These are phyloP conservation scores for Alethe diademata DNA, from an alignment of 2,113 vertebrate genomes.

Conservation along the genomic window DNA sequence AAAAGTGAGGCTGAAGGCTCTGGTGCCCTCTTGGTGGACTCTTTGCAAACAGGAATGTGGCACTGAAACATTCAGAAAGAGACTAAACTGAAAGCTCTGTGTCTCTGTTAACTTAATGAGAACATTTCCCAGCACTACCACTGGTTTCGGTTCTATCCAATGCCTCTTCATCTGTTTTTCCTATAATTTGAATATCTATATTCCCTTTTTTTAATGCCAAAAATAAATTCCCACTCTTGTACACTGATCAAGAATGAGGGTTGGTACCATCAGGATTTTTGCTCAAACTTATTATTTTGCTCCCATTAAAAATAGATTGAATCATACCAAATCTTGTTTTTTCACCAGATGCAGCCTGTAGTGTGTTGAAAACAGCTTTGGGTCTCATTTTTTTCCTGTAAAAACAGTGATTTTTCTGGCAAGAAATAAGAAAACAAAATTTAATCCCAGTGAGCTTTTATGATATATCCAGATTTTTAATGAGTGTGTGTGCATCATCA, in stretches of 20 bases:
- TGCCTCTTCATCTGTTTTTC: not conserved
- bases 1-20: not conserved
- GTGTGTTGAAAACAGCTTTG: not conserved
- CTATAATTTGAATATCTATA: not conserved
- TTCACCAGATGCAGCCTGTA: not conserved
- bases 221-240: not conserved
- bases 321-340: not conserved
- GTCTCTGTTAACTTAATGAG: not conserved
- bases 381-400: not conserved
- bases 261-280: not conserved
- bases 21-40: not conserved
- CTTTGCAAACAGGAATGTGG: not conserved
- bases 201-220: not conserved
- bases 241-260: not conserved
- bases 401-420: not conserved
- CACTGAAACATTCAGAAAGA: not conserved
- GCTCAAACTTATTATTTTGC: not conserved
- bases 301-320: not conserved
- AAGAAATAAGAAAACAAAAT: not conserved
- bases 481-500: not conserved
- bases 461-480: not conserved
- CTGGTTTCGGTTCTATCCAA: not conserved
- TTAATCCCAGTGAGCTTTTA: not conserved
- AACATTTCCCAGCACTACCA: not conserved
- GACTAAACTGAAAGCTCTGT: not conserved